A percentile compares a stretch with the other conserved stretches of the same genome.
These are phyloP conservation scores for Eupithecia vulgata DNA, from an alignment of 2,888 invertebrate species.

Conservation along the genomic window DNA sequence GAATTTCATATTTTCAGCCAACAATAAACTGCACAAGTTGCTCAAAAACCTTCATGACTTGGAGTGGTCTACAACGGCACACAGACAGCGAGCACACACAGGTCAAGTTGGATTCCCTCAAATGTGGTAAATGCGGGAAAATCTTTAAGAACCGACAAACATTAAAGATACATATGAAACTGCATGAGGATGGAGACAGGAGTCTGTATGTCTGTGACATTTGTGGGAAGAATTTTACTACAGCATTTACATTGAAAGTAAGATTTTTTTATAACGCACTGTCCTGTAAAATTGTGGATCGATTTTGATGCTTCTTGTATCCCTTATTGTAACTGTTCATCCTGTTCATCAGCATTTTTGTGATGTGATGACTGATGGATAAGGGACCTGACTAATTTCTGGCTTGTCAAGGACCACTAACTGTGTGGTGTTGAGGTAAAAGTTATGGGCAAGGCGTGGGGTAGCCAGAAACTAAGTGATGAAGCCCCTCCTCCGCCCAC, in stretches of 20 bases:
- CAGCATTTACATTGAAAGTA: constrained; percentile 64
- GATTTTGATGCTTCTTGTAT: too few relatives aligned
- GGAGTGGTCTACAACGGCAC: constrained; percentile 70
- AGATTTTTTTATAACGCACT: constrained; percentile 13
- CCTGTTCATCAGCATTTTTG: too few relatives aligned
- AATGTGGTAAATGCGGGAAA: constrained; percentile 70
- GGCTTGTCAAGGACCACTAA: too few relatives aligned
- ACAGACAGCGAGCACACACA: constrained; percentile 64
- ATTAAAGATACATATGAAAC: constrained; percentile 63
- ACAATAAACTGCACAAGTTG: constrained; percentile 65
- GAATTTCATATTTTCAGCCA: constrained; percentile 46
- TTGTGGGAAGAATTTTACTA: constrained; percentile 70
- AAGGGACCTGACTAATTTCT: too few relatives aligned
- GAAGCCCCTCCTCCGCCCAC: too few relatives aligned
- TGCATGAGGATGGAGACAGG: constrained; percentile 63
- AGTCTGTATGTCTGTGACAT: constrained; percentile 68
- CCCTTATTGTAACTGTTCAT: too few relatives aligned
- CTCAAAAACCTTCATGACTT: constrained; percentile 69
- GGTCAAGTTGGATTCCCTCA: constrained; percentile 58
- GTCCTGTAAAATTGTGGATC: too few relatives aligned
- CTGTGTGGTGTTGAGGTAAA: too few relatives aligned
- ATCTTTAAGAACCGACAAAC: constrained; percentile 67
- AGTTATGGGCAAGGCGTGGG: too few relatives aligned
- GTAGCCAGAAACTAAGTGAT: too few relatives aligned
- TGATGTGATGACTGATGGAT: too few relatives aligned